These are phyloP conservation scores for Corvus moneduloides DNA, from an alignment of 2,113 vertebrate species.

Conservation along the genomic window DNA sequence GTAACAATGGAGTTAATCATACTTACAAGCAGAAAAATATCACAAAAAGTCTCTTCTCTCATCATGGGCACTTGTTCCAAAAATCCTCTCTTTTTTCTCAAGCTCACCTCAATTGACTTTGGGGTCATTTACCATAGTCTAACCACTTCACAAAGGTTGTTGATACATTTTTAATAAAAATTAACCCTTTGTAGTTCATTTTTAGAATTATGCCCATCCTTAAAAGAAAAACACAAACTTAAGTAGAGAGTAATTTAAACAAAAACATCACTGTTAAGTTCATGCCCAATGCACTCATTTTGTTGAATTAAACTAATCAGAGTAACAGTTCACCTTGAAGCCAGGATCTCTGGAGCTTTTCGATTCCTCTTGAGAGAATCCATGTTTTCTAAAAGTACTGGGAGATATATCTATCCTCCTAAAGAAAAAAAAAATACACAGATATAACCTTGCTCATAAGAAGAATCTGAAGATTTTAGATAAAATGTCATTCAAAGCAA, in stretches of 20 bases:
- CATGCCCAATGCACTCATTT: slow-evolving; percentile 82
- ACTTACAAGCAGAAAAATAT: slow-evolving; percentile 97
- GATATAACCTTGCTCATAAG: not conserved
- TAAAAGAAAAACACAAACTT: slow-evolving; percentile 94
- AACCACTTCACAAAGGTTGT: slow-evolving; percentile 94
- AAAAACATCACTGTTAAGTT: slow-evolving; percentile 84
- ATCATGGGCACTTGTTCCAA: slow-evolving; percentile 94
- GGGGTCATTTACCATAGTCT: slow-evolving; percentile 95
- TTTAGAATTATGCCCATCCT: slow-evolving; percentile 94
- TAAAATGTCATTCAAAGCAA: not conserved
- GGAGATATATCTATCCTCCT: slow-evolving; percentile 99
- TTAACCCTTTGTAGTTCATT: slow-evolving; percentile 94
- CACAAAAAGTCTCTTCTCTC: slow-evolving; percentile 92
- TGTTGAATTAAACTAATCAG: slow-evolving; percentile 75
- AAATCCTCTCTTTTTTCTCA: slow-evolving; percentile 94
- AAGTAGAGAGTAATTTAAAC: slow-evolving; percentile 92
- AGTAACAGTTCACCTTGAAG: slow-evolving; percentile 96
- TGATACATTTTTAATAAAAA: slow-evolving; percentile 92
- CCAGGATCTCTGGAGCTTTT: slow-evolving; percentile 92
- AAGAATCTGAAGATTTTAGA: not conserved
- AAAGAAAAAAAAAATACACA: not conserved
- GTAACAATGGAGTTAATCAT: slow-evolving; percentile 88
- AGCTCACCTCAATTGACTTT: slow-evolving; percentile 94
- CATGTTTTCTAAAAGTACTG: slow-evolving; percentile 98
- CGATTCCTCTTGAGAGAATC: slow-evolving; percentile 92